Percentiles rank a stretch among this genome's conserved stretches.
Conservation (phyloP, 2,888 invertebrate genomes). For the Yponomeuta plumbellus region DNA sequence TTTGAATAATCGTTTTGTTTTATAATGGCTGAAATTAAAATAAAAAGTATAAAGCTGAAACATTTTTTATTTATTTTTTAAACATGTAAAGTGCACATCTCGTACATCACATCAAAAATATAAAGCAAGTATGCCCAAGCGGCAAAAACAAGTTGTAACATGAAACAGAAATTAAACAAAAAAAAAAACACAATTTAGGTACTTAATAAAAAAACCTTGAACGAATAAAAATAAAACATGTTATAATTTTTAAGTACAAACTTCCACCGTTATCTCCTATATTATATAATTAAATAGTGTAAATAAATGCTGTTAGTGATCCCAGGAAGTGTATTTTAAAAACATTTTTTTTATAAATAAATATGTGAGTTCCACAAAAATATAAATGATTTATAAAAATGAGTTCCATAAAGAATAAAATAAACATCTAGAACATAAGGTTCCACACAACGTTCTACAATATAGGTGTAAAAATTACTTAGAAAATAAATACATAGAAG, state of each 20-base stretch:
- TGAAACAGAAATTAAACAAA: background rate
- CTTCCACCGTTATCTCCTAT: background rate
- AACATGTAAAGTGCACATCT: no score
- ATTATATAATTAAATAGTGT: background rate
- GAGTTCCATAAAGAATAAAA: background rate
- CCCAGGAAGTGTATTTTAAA: background rate
- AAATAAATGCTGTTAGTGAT: constrained; percentile 3
- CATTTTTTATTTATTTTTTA: no score
- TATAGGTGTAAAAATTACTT: no score
- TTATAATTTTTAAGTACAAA: background rate
- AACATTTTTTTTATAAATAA: background rate
- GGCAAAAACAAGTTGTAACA: no score
- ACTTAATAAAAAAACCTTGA: background rate
- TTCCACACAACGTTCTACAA: no score
- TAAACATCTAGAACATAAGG: background rate
- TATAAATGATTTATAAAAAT: background rate
- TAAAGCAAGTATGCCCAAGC: no score
- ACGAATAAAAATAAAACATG: background rate
- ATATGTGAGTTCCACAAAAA: background rate
- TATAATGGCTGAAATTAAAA: no score
- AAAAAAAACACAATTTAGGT: background rate
- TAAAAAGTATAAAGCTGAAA: no score
- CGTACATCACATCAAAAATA: no score
- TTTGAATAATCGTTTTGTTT: no score
- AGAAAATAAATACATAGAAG: no score